These are phyloP conservation scores for Martes martes DNA, from an alignment of 2,113 vertebrate genomes.

Conservation along the genomic window DNA sequence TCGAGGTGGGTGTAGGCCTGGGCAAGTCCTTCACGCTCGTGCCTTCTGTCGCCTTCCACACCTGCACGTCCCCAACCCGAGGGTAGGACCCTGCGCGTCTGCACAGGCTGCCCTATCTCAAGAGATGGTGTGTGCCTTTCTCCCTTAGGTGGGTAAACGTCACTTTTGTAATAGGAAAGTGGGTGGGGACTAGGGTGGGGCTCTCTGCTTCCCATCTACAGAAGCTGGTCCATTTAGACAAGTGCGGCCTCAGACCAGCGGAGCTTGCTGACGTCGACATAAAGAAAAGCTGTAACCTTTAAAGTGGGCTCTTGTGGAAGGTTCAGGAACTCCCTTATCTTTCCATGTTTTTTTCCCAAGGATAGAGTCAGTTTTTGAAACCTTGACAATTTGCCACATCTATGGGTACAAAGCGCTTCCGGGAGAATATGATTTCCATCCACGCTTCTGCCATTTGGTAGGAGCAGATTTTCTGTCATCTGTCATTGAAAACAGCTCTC, in stretches of 20 bases:
- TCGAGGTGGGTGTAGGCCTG: not conserved
- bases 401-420: not conserved
- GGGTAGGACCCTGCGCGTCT: accelerated
- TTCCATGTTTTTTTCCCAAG: not conserved
- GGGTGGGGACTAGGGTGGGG: accelerated
- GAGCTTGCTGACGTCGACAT: not conserved
- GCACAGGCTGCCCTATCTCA: accelerated
- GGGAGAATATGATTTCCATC: not conserved
- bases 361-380: not conserved
- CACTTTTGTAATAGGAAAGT: too few species aligned
- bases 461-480: not conserved
- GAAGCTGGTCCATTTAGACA: not conserved
- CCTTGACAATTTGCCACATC: not conserved
- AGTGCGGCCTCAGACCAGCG: not conserved
- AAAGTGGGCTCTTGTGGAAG: not conserved
- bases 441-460: too few species aligned
- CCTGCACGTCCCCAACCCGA: accelerated
- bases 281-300: not conserved
- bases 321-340: not conserved
- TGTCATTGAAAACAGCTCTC: not conserved
- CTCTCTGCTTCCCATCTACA: not conserved
- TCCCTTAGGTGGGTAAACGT: accelerated
- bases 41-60: not conserved
- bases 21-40: not conserved
- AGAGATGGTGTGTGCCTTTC: accelerated